phyloP scores from a whole-genome alignment of 2,113 vertebrate species.

The Guaruba guarouba region DNA sequence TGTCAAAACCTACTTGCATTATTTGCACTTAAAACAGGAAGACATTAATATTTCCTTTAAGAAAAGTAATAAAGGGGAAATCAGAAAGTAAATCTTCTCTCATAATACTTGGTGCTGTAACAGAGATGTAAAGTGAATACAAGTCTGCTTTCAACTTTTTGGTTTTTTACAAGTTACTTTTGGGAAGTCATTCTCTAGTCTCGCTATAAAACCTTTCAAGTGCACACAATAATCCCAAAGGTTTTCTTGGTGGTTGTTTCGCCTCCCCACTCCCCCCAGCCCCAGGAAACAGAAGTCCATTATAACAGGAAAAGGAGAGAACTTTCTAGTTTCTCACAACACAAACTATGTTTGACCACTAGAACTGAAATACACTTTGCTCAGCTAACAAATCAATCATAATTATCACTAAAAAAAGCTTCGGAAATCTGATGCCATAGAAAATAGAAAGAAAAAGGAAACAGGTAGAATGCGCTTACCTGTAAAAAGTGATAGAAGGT shows the following conservation, averaged over 20 bases:
- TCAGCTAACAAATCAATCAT: not conserved
- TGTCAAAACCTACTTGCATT: not conserved
- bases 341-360: not conserved
- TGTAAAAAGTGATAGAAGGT: conserved; percentile 90
- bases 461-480: conserved; percentile 71
- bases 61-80: not conserved
- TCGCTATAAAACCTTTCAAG: not conserved
- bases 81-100: not conserved
- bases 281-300: not conserved
- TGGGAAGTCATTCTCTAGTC: not conserved
- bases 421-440: not conserved
- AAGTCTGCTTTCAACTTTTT: not conserved
- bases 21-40: not conserved
- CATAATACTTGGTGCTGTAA: not conserved
- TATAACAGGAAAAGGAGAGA: not conserved
- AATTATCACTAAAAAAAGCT: not conserved
- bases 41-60: not conserved
- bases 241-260: not conserved
- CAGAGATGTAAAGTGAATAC: not conserved
- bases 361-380: not conserved
- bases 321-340: not conserved
- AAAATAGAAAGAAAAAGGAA: not conserved
- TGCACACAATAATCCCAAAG: not conserved
- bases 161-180: not conserved
- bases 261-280: not conserved